phyloP scores from a whole-genome alignment of 1,140 invertebrate species.

The Euborellia annulipes region DNA sequence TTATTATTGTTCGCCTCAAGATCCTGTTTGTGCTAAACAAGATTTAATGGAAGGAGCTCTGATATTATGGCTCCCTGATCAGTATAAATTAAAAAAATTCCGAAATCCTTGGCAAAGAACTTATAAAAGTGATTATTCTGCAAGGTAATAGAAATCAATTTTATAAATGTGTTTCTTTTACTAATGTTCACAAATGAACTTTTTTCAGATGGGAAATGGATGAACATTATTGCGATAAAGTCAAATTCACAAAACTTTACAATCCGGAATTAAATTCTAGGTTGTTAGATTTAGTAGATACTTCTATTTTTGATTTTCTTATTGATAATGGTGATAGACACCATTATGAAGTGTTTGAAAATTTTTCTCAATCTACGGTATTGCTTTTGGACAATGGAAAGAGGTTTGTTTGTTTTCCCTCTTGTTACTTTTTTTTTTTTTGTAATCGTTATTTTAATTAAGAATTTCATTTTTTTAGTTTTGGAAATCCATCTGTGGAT shows the following conservation, averaged over 20 bases:
- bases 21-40: slow-evolving; percentile 62
- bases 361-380: slow-evolving; percentile 44
- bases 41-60: slow-evolving; percentile 62
- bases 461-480: slow-evolving; percentile 30
- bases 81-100: slow-evolving; percentile 42
- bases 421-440: neutral
- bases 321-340: slow-evolving; percentile 91
- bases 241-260: slow-evolving; percentile 23
- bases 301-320: slow-evolving; percentile 80
- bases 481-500: slow-evolving; percentile 71
- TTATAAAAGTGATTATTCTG: slow-evolving; percentile 56
- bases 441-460: neutral
- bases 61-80: slow-evolving; percentile 62
- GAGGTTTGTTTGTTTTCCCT: slow-evolving; percentile 30
- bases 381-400: slow-evolving; percentile 88
- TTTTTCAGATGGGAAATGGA: slow-evolving; percentile 56
- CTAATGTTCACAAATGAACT: too few species aligned
- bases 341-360: slow-evolving; percentile 64
- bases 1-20: slow-evolving; percentile 65
- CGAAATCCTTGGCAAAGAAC: slow-evolving; percentile 80
- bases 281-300: slow-evolving; percentile 73
- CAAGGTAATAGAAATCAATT: slow-evolving; percentile 27
- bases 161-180: too few species aligned
- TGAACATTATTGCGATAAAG: slow-evolving; percentile 59
- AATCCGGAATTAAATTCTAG: slow-evolving; percentile 30